phyloP scores from a whole-genome alignment of 2,113 vertebrate genomes.

The Nothocercus nigrocapillus region DNA sequence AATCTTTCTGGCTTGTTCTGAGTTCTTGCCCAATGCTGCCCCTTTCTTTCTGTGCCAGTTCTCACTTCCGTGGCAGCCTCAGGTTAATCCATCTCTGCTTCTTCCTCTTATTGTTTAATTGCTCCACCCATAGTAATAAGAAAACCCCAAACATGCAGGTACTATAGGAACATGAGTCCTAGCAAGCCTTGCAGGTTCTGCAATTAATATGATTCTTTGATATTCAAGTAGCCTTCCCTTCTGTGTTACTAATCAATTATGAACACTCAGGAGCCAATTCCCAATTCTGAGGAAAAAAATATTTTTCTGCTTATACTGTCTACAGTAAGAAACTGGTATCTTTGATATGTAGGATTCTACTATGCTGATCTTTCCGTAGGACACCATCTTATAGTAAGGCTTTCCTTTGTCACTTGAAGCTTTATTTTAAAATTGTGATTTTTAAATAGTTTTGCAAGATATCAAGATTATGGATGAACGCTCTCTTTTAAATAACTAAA shows the following conservation, averaged over 20 bases:
- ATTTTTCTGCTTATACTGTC: background rate
- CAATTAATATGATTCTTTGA: background rate
- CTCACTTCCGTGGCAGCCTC: background rate
- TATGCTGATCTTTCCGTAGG: background rate
- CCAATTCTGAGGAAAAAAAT: background rate
- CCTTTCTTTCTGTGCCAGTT: background rate
- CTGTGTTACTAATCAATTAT: background rate
- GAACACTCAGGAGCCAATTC: background rate
- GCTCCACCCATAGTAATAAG: background rate
- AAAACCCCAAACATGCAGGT: background rate
- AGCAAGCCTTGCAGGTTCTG: background rate
- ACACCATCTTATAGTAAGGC: background rate
- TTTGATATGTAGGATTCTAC: background rate
- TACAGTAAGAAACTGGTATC: background rate
- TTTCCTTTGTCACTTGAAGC: background rate
- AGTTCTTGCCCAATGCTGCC: background rate
- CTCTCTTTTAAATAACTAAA: background rate
- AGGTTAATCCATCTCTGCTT: background rate
- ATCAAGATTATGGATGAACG: background rate
- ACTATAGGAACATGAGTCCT: background rate
- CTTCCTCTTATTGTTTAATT: background rate
- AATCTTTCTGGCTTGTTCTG: background rate
- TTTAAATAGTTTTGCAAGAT: background rate
- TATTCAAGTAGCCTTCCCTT: background rate
- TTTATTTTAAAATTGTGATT: background rate